Base-by-base conservation (phyloP, 2,888 invertebrate species). In the Rhaphigaster nebulosa region DNA sequence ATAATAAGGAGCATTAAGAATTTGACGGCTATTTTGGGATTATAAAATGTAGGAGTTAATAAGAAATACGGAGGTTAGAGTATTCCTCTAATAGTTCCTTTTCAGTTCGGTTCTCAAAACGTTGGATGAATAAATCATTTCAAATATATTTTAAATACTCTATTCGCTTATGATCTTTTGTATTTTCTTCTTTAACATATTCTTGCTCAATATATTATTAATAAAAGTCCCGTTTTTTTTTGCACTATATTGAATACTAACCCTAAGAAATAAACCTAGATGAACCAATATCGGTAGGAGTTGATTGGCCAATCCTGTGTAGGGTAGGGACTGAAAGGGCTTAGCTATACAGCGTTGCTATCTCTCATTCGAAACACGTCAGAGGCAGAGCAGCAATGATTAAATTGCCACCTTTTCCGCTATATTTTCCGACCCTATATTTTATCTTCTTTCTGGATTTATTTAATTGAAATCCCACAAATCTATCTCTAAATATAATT, bases 351-450 rank as follows among this genome's bases (percentile, higher is more conserved):
- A 38, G 5, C 20, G 20, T 38, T 10, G 70, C 38, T 20, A 76
- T 34, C 13, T 20, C 38, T 29, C 70, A 76, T 76, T 76, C 34
- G 70, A 38, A 34, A 34, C 70, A 38, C 70, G 70, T 76, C 70
- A 38, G 34, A 38, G 20, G 8, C 70, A 76, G 70, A 20, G 23
- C 0, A 38, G 34, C 34, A 20, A 76, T 76, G 70, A 76, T 76
- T 76, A 76, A 76, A 76, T 76, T 76, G 70, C 34, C 70, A 76
- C 70, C 70, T 76, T 76, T 29, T 65, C 65, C 65, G 65, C 29
- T 29, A n/a, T 60, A 60, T 60, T 60, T 60, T 18, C 18, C 29
- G 29, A 13, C 5, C 20, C 38, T 15, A 76, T 76, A 76, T 38
- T 34, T 76, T 38, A 38, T 38, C 70, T 76, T 8, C 6, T 8